Percentiles rank a stretch among this genome's conserved stretches.
phyloP scores from a whole-genome alignment of 2,797 vertebrate genomes.

The Anableps anableps region DNA sequence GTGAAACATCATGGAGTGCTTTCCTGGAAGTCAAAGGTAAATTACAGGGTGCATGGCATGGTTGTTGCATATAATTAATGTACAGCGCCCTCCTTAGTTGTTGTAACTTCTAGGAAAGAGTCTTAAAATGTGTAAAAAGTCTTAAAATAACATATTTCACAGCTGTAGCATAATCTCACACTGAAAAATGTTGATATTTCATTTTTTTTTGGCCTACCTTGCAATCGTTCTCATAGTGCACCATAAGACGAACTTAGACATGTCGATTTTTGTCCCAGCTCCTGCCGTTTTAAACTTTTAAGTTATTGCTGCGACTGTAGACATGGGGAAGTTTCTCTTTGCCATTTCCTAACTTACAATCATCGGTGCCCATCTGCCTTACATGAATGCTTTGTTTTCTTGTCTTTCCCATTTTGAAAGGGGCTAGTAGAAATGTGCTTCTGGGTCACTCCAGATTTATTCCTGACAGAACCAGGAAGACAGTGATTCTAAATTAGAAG shows the following conservation, averaged over 20 bases:
- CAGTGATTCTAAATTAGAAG: neutral
- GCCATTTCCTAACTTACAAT: neutral
- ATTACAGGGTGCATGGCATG: neutral
- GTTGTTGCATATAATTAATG: neutral
- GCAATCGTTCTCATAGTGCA: neutral
- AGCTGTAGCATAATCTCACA: neutral
- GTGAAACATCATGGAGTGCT: conserved; percentile 97
- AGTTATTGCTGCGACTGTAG: neutral
- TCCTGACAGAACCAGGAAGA: neutral
- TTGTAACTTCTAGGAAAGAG: neutral
- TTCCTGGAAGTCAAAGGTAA: conserved; percentile 96
- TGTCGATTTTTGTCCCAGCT: neutral
- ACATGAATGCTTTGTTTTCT: neutral
- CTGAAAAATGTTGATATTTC: neutral
- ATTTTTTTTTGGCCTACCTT: neutral
- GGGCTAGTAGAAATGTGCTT: neutral
- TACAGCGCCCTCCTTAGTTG: neutral
- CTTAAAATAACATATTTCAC: neutral
- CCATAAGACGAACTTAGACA: neutral
- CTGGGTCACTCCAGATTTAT: neutral
- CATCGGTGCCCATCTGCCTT: neutral
- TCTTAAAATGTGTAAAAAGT: neutral
- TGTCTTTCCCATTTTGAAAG: neutral
- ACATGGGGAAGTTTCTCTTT: neutral
- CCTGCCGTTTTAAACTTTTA: neutral